phyloP scores from a whole-genome alignment of 2,113 vertebrate genomes.

The Stercorarius parasiticus region DNA sequence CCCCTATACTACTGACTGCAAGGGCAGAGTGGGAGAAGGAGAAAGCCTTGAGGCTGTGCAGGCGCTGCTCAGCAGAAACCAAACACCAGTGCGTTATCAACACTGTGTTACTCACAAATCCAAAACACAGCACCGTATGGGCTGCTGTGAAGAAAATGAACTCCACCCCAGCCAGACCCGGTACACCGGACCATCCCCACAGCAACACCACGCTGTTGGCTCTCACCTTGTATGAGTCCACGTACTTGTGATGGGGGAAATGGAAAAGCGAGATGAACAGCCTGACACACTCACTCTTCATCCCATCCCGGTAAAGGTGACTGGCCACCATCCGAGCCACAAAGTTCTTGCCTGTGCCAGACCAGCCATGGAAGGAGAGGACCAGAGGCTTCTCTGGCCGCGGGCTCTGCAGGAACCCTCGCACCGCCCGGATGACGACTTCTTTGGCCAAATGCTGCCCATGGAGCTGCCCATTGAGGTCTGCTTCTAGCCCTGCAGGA shows the following conservation, averaged over 20 bases:
- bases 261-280: conserved; percentile 89
- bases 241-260: conserved; percentile 84
- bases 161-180: not conserved
- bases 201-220: fast-evolving
- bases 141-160: not conserved
- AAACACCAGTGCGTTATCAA: fast-evolving
- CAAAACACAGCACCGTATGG: fast-evolving
- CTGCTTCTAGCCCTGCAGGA: conserved; percentile 80
- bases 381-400: conserved; percentile 82
- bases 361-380: conserved; percentile 95
- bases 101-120: not conserved
- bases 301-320: conserved; percentile 87
- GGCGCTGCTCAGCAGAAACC: not conserved
- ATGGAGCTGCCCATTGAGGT: conserved; percentile 83
- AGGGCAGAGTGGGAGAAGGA: not conserved
- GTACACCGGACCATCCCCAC: fast-evolving
- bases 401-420: conserved; percentile 79
- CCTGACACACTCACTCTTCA: conserved; percentile 87
- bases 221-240: conserved; percentile 91
- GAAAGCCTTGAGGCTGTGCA: not conserved
- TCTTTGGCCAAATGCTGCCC: conserved; percentile 89
- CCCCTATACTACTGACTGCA: too few relatives aligned
- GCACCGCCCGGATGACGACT: conserved; percentile 78
- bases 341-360: conserved; percentile 96
- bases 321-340: conserved; percentile 87